phyloP scores from a whole-genome alignment of 2,888 invertebrate genomes.

The Prosopocoilus inquinatus region DNA sequence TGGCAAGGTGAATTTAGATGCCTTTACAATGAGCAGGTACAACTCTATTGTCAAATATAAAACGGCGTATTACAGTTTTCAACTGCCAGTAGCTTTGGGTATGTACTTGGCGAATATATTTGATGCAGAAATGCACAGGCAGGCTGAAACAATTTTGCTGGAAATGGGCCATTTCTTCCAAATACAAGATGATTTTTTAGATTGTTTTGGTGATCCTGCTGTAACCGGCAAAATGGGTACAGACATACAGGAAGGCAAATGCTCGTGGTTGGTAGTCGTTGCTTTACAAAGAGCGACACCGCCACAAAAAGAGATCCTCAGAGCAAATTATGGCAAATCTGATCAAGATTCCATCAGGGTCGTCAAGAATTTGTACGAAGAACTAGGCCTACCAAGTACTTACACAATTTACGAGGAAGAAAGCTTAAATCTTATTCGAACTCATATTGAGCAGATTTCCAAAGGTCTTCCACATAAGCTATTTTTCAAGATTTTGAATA shows the following conservation, averaged over 20 bases:
- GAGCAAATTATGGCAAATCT: conserved; percentile 70
- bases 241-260: conserved; percentile 95
- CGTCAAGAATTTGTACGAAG: conserved; percentile 75
- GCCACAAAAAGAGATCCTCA: conserved; percentile 69
- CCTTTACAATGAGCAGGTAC: conserved; percentile 79
- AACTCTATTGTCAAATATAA: conserved; percentile 83
- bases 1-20: conserved; percentile 57
- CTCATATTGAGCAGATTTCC: conserved; percentile 81
- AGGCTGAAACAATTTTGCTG: conserved; percentile 76
- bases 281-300: conserved; percentile 77
- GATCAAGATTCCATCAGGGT: conserved; percentile 65
- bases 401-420: conserved; percentile 82
- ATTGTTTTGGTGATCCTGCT: conserved; percentile 84
- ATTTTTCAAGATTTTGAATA: conserved; percentile 79
- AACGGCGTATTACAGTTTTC: conserved; percentile 87
- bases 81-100: conserved; percentile 80
- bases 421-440: conserved; percentile 77
- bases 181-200: conserved; percentile 89
- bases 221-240: conserved; percentile 87
- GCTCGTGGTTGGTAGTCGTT: conserved; percentile 90
- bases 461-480: conserved; percentile 77
- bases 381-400: conserved; percentile 71
- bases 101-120: conserved; percentile 74
- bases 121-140: conserved; percentile 72
- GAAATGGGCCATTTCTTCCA: conserved; percentile 96